phyloP scores from a whole-genome alignment of 2,888 invertebrate genomes.

The Elegia similella region DNA sequence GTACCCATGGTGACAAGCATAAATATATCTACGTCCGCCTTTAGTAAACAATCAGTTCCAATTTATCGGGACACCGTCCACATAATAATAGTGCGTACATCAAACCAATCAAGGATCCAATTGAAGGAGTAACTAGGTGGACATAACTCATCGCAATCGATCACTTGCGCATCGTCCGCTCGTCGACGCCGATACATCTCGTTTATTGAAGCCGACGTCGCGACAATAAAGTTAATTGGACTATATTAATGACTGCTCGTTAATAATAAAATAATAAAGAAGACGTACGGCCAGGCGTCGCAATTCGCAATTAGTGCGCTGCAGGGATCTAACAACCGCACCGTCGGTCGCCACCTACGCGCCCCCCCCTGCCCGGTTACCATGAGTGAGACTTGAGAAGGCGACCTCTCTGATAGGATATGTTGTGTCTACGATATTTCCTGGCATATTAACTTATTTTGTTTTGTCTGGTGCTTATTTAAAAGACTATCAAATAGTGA shows the following conservation, averaged over 20 bases:
- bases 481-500: background rate
- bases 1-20: slow-evolving; percentile 27
- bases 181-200: slow-evolving; percentile 59
- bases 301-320: slow-evolving; percentile 59
- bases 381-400: background rate
- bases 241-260: slow-evolving; percentile 70
- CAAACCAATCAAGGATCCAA: slow-evolving; percentile 77
- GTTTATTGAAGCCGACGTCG: slow-evolving; percentile 69
- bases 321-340: slow-evolving; percentile 31
- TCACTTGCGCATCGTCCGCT: slow-evolving; percentile 58
- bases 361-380: background rate
- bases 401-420: no score
- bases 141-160: slow-evolving; percentile 73
- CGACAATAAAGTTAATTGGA: slow-evolving; percentile 77
- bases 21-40: slow-evolving; percentile 45
- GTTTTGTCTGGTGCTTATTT: background rate
- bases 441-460: no score
- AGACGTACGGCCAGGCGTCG: slow-evolving; percentile 54
- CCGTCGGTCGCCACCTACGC: slow-evolving; percentile 14
- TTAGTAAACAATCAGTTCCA: slow-evolving; percentile 70
- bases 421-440: no score
- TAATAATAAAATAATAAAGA: slow-evolving; percentile 73
- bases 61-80: slow-evolving; percentile 61
- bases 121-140: slow-evolving; percentile 79
- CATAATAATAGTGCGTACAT: slow-evolving; percentile 70